phyloP scores from a whole-genome alignment of 2,797 vertebrate species.

The Mycteria americana region DNA sequence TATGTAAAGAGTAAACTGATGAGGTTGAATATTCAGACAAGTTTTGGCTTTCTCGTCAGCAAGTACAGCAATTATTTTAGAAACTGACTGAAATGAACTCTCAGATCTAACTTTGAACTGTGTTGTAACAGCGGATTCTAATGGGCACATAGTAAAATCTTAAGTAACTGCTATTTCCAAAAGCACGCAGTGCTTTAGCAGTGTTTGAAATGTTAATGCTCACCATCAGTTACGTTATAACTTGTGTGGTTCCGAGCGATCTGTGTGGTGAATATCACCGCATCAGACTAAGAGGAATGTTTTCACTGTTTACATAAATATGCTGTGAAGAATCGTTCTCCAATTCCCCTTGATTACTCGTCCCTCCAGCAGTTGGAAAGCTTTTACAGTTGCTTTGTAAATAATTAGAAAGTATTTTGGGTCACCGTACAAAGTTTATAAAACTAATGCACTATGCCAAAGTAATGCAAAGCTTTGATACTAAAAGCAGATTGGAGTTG shows the following conservation, averaged over 20 bases:
- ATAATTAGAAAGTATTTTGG: background rate
- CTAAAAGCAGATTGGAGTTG: background rate
- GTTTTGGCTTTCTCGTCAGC: background rate
- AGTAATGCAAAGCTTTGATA: background rate
- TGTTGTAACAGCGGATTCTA: background rate
- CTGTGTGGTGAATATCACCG: background rate
- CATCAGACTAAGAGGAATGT: background rate
- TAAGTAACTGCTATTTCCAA: background rate
- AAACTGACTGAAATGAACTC: background rate
- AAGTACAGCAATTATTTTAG: background rate
- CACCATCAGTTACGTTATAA: fast-evolving
- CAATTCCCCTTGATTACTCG: background rate
- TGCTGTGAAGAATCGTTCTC: fast-evolving
- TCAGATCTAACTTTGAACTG: background rate
- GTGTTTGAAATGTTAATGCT: background rate
- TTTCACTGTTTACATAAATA: background rate
- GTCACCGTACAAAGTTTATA: background rate
- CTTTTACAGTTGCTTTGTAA: background rate
- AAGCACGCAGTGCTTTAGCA: background rate
- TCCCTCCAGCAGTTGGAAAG: background rate
- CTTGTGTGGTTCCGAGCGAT: background rate
- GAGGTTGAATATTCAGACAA: background rate
- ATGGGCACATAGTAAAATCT: background rate
- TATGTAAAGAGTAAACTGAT: background rate
- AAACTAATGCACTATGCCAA: background rate